A percentile compares a stretch with the other conserved stretches of the same genome.
Conservation (phyloP, 2,888 invertebrate genomes). For the Argyra leucocephala region DNA sequence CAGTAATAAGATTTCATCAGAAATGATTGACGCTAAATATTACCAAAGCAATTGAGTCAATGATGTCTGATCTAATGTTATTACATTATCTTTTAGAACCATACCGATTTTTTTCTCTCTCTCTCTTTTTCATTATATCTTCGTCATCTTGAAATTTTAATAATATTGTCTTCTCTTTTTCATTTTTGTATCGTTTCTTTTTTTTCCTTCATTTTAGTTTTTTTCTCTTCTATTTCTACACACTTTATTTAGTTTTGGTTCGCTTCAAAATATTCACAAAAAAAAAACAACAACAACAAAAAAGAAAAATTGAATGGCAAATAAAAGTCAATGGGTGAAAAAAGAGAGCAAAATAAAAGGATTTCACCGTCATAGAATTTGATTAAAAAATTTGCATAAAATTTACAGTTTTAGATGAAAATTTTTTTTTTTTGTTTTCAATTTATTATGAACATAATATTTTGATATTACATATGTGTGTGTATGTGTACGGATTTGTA, state of each 20-base stretch:
- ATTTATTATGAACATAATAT: too few species aligned
- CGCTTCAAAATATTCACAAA: too few species aligned
- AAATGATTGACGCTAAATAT: not conserved
- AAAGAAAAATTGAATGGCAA: not conserved
- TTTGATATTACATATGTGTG: too few species aligned
- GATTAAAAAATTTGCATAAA: not conserved
- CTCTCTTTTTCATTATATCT: too few species aligned
- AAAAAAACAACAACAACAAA: not conserved
- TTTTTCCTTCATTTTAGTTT: not conserved
- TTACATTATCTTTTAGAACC: not conserved
- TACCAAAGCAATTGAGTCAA: not conserved
- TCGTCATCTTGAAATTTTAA: too few species aligned
- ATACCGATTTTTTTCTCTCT: not conserved
- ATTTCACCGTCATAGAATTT: not conserved
- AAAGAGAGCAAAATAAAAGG: not conserved
- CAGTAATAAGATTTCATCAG: not conserved
- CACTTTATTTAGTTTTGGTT: too few species aligned
- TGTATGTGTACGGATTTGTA: too few species aligned
- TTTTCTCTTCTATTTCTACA: not conserved
- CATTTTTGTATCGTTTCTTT: too few species aligned
- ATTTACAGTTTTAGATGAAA: not conserved
- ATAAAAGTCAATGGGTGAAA: not conserved
- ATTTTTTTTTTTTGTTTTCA: too few species aligned
- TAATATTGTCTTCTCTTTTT: too few species aligned
- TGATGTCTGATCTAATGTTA: not conserved